These are phyloP conservation scores for Oncorhynchus mykiss DNA, from an alignment of 2,113 vertebrate species.

Conservation along the genomic window DNA sequence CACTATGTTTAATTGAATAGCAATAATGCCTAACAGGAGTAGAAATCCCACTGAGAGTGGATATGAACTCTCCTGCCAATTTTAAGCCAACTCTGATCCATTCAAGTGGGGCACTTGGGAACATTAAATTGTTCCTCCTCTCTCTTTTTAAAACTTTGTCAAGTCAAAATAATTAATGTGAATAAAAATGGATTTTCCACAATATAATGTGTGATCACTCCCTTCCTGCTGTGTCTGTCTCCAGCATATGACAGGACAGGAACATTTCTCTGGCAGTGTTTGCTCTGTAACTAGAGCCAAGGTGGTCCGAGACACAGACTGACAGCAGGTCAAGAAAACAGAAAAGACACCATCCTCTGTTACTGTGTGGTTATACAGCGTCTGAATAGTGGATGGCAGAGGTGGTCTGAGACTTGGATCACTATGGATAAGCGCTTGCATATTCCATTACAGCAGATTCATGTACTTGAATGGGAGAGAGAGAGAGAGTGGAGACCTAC, in stretches of 20 bases:
- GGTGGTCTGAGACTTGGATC: too few species aligned
- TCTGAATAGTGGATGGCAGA: too few species aligned
- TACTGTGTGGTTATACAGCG: too few species aligned
- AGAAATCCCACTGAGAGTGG: too few species aligned
- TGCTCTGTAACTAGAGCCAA: background rate
- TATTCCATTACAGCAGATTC: too few species aligned
- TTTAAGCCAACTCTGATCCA: background rate
- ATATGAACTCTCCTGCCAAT: too few species aligned
- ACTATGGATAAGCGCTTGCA: too few species aligned
- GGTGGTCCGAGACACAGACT: background rate
- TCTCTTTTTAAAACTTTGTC: background rate
- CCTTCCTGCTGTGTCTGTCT: slow-evolving; percentile 15
- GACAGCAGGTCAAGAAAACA: background rate
- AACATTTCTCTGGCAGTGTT: background rate
- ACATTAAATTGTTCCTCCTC: slow-evolving; percentile 3
- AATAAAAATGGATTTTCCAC: slow-evolving; percentile 38
- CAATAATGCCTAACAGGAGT: too few species aligned
- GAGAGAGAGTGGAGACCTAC: slow-evolving; percentile 60
- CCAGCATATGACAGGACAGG: background rate
- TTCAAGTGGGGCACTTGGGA: slow-evolving; percentile 16
- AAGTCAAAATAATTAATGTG: background rate
- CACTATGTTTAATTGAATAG: too few species aligned
- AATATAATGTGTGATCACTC: slow-evolving; percentile 22
- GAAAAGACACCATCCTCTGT: too few species aligned
- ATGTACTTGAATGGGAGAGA: background rate